Percentiles rank a stretch among this genome's conserved stretches.
Conservation (phyloP, 2,797 vertebrate genomes). For the Eulemur albifrons region DNA sequence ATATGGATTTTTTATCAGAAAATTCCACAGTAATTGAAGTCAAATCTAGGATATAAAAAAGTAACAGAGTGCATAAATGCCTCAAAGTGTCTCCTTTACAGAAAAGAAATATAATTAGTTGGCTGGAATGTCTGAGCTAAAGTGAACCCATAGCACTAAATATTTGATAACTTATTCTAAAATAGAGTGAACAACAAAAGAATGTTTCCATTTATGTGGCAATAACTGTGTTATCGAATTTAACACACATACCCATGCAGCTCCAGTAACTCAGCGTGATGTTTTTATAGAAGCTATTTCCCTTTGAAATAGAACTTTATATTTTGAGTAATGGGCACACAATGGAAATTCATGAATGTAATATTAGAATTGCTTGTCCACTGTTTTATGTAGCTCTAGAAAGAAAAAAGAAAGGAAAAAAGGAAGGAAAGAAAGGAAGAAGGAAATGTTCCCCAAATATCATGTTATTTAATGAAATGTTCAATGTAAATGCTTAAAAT, state of each 20-base stretch:
- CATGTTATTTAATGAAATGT: background rate
- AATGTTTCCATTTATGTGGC: background rate
- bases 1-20: background rate
- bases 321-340: background rate
- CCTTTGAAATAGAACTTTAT: background rate
- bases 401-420: background rate
- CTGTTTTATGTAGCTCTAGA: background rate
- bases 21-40: background rate
- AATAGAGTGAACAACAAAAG: background rate
- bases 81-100: background rate
- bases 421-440: fast-evolving
- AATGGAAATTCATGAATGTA: background rate
- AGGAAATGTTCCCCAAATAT: background rate
- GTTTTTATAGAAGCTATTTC: background rate
- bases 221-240: background rate
- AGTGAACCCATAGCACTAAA: background rate
- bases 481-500: background rate
- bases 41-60: background rate
- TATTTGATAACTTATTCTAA: background rate
- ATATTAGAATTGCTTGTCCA: background rate
- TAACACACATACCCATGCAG: background rate
- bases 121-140: background rate
- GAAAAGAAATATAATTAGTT: background rate
- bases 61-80: background rate
- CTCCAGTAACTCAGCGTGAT: background rate